Evolutionary conservation across 2,888 invertebrate genomes (phyloP), one percentile per base, ranked within the genome.

Genomic region (Rutpela maculata): DNA sequence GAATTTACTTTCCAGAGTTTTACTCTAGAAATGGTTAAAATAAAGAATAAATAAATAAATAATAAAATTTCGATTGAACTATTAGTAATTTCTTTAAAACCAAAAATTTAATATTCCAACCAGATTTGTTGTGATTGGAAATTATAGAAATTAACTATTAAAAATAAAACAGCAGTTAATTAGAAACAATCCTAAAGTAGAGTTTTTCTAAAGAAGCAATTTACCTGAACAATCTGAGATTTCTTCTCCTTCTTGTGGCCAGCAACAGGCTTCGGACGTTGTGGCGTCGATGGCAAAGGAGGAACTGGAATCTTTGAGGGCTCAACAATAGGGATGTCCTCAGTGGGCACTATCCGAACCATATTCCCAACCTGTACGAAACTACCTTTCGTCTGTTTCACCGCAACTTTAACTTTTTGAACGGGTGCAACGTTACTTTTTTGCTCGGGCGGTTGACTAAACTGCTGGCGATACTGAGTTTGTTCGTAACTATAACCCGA

Each of bases 281-380:
- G 12, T 17, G 60, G 60, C n/a, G 2, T 7, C 1, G 43, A 15
- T 10, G 43, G 15, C 2, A 17, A 7, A 1, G 59, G 70, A 43
- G 43, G 38, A 43, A 18, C 12, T 18, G 69, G 31, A 17, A 35
- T 18, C 7, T 59, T 57, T 10, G n/a, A 11, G 0, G 31, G 35
- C 15, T 31, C 38, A n/a, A 70, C 22, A 15, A 38, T 22, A 10
- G 70, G 31, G 6, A 70, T 43, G 17, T 70, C 59, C 19, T 91
- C 90, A 17, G 90, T 90, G 7, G 93, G 93, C 17, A 93, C 91
- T 31, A 93, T 93, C 88, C 93, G 92, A 55, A 93, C 88, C 87
- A 93, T 92, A 84, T 93, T 93, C 10, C 93, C 93, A 22, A 93
- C 91, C 90, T 93, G 90, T 17, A 91, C 85, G 65, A 90, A 85